phyloP scores from a whole-genome alignment of 2,888 invertebrate genomes.

The Habroteleia sp. region DNA sequence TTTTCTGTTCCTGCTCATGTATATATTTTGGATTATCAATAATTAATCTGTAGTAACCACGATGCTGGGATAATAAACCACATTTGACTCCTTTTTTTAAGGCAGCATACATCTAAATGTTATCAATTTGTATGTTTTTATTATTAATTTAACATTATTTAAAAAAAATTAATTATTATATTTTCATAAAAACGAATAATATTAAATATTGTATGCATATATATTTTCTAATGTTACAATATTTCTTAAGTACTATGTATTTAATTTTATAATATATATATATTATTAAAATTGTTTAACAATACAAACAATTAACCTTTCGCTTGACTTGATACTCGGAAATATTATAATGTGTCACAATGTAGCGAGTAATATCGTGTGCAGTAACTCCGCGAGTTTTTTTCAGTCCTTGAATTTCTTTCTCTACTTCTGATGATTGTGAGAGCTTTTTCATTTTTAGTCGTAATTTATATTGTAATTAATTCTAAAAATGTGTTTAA shows the following conservation, averaged over 20 bases:
- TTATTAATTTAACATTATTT: too few relatives aligned
- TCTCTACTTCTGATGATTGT: neutral
- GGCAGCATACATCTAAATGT: slow-evolving; percentile 1
- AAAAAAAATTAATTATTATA: too few relatives aligned
- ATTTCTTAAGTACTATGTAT: too few relatives aligned
- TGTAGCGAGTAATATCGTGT: slow-evolving; percentile 17
- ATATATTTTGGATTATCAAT: slow-evolving; percentile 4
- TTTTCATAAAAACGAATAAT: too few relatives aligned
- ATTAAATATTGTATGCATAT: too few relatives aligned
- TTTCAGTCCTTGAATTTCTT: slow-evolving; percentile 10
- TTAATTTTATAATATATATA: too few relatives aligned
- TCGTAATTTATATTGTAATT: neutral
- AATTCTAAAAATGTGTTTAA: neutral
- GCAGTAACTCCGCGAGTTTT: slow-evolving; percentile 15
- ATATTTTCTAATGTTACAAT: too few relatives aligned
- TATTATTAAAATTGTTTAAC: too few relatives aligned
- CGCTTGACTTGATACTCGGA: slow-evolving; percentile 16
- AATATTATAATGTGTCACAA: slow-evolving; percentile 4
- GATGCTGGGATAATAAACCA: slow-evolving; percentile 6
- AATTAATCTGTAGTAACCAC: slow-evolving; percentile 6
- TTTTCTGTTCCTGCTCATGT: too few relatives aligned
- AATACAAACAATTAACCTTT: slow-evolving; percentile 20
- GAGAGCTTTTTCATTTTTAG: slow-evolving; percentile 1
- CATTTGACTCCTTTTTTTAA: slow-evolving; percentile 3
- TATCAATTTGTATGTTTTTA: too few relatives aligned